Evolutionary conservation across 2,888 invertebrate species (phyloP).

Genomic region (Pachymerium ferrugineum): DNA sequence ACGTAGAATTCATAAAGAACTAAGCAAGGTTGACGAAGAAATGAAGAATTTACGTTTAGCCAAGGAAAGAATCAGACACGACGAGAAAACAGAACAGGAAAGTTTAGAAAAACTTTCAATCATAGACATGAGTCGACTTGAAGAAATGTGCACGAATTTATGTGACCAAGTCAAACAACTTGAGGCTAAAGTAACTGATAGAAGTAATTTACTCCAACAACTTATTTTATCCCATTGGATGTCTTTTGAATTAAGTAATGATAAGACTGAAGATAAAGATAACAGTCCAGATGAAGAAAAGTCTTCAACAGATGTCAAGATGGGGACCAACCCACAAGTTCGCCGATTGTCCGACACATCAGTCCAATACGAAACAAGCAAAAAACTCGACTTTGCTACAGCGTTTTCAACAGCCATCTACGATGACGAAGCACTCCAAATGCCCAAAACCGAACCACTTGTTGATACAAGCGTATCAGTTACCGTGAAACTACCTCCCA

Average conservation of each 20-base stretch:
- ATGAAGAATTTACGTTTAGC: not conserved
- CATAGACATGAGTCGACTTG: not conserved
- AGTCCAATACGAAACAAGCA: not conserved
- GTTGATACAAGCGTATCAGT: not conserved
- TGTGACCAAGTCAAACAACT: not conserved
- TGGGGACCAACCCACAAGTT: no score
- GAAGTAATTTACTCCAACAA: not conserved
- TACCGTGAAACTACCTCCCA: not conserved
- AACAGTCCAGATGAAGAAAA: no score
- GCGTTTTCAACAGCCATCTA: conserved; percentile 30
- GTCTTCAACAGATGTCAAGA: no score
- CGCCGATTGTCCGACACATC: not conserved
- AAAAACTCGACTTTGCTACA: conserved; percentile 29
- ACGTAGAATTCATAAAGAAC: not conserved
- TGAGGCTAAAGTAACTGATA: not conserved
- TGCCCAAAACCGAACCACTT: not conserved
- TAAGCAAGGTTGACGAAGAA: not conserved
- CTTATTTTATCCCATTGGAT: not conserved
- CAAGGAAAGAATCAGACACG: not conserved
- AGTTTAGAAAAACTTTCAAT: not conserved
- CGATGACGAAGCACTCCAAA: conserved; percentile 28
- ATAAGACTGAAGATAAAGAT: not conserved
- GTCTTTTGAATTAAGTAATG: not conserved
- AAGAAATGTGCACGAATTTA: not conserved
- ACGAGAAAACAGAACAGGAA: not conserved